These are phyloP conservation scores for Rhinogobius similis DNA, from an alignment of 2,113 vertebrate genomes.

Conservation along the genomic window DNA sequence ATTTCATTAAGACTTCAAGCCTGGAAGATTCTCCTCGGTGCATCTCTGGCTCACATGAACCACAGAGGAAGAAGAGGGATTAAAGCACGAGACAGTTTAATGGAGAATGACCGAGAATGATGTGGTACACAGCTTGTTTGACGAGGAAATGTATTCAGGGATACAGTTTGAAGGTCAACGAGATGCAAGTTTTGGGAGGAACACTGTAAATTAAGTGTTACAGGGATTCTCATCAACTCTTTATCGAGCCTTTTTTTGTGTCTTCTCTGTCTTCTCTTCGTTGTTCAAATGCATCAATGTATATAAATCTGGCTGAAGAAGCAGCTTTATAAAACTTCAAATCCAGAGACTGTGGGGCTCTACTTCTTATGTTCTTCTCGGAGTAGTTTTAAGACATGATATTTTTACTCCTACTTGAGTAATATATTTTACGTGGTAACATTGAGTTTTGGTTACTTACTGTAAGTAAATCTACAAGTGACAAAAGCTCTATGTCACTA, in stretches of 20 bases:
- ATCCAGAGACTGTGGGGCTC: too few species aligned
- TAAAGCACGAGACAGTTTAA: not conserved
- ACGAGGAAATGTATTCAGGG: not conserved
- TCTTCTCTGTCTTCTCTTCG: too few species aligned
- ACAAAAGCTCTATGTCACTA: too few species aligned
- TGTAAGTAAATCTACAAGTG: too few species aligned
- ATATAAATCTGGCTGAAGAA: not conserved
- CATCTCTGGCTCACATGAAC: conserved; percentile 1
- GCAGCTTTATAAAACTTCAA: too few species aligned
- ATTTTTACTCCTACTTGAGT: too few species aligned
- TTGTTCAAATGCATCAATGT: not conserved
- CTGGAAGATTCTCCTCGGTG: conserved; percentile 13
- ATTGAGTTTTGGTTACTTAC: too few species aligned
- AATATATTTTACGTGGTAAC: not conserved
- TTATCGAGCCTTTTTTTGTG: too few species aligned
- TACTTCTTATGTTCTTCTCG: too few species aligned
- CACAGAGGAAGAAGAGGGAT: conserved; percentile 25
- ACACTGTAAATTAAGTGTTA: not conserved
- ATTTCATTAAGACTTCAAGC: conserved; percentile 41
- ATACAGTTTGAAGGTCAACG: not conserved
- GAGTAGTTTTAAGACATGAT: not conserved
- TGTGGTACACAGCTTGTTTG: not conserved
- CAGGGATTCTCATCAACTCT: not conserved
- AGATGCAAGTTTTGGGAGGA: not conserved
- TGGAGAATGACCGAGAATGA: not conserved